Base-by-base conservation (phyloP, 2,797 vertebrate genomes). In the Arnoldichthys spilopterus region DNA sequence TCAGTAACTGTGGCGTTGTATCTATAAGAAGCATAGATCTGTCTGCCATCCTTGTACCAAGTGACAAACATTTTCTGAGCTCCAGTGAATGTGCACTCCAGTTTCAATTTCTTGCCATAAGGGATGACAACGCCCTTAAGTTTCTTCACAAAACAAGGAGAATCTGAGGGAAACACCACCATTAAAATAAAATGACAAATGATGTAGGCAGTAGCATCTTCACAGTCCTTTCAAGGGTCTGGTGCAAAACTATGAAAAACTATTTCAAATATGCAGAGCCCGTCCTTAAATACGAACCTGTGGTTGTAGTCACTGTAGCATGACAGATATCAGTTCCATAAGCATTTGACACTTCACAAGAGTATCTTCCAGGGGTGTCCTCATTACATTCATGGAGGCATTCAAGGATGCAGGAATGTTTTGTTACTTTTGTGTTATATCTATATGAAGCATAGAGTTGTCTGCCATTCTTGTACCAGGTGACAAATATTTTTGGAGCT, bases 71-170 rank as follows among this genome's bases (percentile, higher is more conserved):
- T 37, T 63, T 37, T 63, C 24, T 37, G 30, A 2, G 30, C 32
- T 12, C 20, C 16, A 47, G 43, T 47, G 43, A 47, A 32, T 37
- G 32, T 63, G 61, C 61, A 63, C 61, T 20, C 32, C 9, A 26
- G 0, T 53, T 6, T 20, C 20, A n/a, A 4, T 53, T 47, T 47
- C 43, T 47, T 11, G 15, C 43, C 43, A 47, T 47, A 47, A 47
- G 43, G 43, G 43, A 47, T 47, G 43, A 47, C 15, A 13, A 47
- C 43, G 15, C 43, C 43, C 3, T 16, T 47, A 47, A 98, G 87
- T 84, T 94, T 97, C 90, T 95, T 97, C 87, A 96, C 91, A 90
- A 97, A 96, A 26, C 85, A 85, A 59, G 96, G 89, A 1, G 92
- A 89, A 81, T 91, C 90, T 91, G 85, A 76, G 73, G 81, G 20